Evolutionary conservation across 2,888 invertebrate genomes (phyloP).

Genomic region (Yponomeuta evonymella): DNA sequence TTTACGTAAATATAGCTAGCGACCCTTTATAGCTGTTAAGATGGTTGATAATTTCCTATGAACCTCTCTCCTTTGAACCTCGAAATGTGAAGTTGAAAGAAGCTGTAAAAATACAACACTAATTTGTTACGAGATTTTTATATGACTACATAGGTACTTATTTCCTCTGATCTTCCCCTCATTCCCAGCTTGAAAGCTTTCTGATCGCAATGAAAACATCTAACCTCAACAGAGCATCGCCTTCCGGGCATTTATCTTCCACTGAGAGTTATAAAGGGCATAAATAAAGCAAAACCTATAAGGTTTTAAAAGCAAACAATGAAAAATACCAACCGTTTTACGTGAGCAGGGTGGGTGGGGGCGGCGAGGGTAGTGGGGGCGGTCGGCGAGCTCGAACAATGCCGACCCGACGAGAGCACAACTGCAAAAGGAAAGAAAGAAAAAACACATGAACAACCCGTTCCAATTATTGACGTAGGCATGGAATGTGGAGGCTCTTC

Average conservation of each 20-base stretch:
- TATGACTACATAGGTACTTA: too few relatives aligned
- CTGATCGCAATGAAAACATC: not conserved
- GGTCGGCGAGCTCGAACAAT: conserved; percentile 57
- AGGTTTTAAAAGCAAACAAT: conserved; percentile 71
- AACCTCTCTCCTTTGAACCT: too few relatives aligned
- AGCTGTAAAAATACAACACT: too few relatives aligned
- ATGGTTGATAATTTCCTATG: too few relatives aligned
- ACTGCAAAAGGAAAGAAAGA: conserved; percentile 53
- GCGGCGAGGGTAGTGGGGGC: conserved; percentile 29
- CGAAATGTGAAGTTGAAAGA: too few relatives aligned
- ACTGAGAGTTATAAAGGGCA: conserved; percentile 66
- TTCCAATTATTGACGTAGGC: conserved; percentile 73
- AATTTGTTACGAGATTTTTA: too few relatives aligned
- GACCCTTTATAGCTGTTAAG: too few relatives aligned
- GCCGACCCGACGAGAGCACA: conserved; percentile 58
- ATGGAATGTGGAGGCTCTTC: conserved; percentile 41
- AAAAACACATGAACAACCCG: conserved; percentile 67
- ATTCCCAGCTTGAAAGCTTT: too few relatives aligned
- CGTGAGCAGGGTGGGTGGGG: conserved; percentile 43
- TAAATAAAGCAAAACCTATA: conserved; percentile 75
- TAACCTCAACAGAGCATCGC: conserved; percentile 56
- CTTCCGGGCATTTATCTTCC: conserved; percentile 62
- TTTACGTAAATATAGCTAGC: too few relatives aligned
- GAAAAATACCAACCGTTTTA: conserved; percentile 75
- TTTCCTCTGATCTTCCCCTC: too few relatives aligned